Evolutionary conservation across 2,797 vertebrate species (phyloP), one percentile per base, ranked within the genome.

Genomic region (Xenops minutus): DNA sequence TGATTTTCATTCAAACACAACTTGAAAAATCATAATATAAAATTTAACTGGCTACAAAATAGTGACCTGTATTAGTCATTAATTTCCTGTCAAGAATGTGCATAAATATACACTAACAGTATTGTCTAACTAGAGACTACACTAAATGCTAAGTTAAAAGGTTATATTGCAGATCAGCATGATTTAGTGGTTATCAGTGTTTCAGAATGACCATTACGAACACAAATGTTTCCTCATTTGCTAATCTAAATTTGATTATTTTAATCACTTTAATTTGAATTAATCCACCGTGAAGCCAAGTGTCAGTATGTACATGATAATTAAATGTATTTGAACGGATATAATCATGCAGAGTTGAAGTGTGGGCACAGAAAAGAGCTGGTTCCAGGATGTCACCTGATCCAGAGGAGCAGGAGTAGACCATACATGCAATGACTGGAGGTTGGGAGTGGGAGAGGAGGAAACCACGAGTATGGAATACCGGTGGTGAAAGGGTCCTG

Each of bases 191-290:
- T 88, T 93, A 88, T 88, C 1, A 2, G 26, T 62, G 51, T 81
- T 84, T 77, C 30, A 77, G 82, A 96, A 77, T 97, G 92, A 88
- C 94, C 77, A 52, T 90, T 93, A 94, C 86, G 85, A 73, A 59
- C 69, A 58, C 82, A 34, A 89, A 72, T 93, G n/a, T 78, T 81
- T 90, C 63, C 74, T 95, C 74, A 85, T 95, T 93, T 95, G 66
- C 85, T 95, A 85, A 95, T 95, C 83, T 94, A 71, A 92, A 88
- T 95, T 83, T 69, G 76, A 96, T 94, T 90, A 92, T 84, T 93
- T 93, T 81, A 93, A 92, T 92, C 55, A 52, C 83, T 93, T 93
- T 75, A 93, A 78, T 92, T 94, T 92, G 79, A 92, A 83, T 86
- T 95, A 93, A 95, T 95, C 71, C 85, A 81, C 92, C 4, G 0